A percentile compares a stretch with the other conserved stretches of the same genome.
Evolutionary conservation across 2,113 vertebrate genomes (phyloP).

Genomic region (Saccopteryx bilineata): DNA sequence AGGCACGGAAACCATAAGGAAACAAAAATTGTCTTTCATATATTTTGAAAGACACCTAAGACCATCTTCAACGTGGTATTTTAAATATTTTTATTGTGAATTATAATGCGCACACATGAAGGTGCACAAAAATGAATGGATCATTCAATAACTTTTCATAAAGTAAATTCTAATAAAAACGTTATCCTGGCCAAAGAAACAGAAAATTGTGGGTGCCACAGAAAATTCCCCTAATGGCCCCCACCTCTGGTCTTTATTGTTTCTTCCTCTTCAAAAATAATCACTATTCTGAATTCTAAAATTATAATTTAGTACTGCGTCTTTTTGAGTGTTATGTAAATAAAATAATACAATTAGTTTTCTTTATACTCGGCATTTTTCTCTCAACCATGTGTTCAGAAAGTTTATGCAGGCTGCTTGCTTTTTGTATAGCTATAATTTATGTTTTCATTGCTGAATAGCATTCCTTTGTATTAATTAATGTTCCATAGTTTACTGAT

Average conservation of each 20-base stretch:
- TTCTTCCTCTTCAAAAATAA: neutral
- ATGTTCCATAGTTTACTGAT: neutral
- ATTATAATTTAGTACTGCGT: slow-evolving; percentile 28
- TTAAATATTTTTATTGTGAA: neutral
- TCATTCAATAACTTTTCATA: neutral
- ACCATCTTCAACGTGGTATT: neutral
- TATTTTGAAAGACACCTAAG: slow-evolving; percentile 23
- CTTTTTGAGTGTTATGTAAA: neutral
- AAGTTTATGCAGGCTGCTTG: neutral
- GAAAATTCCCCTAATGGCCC: neutral
- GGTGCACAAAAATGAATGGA: neutral
- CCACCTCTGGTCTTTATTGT: neutral
- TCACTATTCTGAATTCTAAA: neutral
- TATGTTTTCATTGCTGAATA: neutral
- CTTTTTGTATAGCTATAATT: neutral
- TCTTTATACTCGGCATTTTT: neutral
- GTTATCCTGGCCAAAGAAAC: neutral
- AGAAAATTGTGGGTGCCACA: neutral
- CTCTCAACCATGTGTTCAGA: neutral
- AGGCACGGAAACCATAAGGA: neutral
- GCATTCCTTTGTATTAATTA: neutral
- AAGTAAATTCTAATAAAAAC: neutral
- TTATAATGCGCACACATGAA: neutral
- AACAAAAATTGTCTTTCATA: neutral
- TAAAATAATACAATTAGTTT: neutral